Conservation (phyloP, 2,888 invertebrate genomes). For the Lacanobia oleracea region DNA sequence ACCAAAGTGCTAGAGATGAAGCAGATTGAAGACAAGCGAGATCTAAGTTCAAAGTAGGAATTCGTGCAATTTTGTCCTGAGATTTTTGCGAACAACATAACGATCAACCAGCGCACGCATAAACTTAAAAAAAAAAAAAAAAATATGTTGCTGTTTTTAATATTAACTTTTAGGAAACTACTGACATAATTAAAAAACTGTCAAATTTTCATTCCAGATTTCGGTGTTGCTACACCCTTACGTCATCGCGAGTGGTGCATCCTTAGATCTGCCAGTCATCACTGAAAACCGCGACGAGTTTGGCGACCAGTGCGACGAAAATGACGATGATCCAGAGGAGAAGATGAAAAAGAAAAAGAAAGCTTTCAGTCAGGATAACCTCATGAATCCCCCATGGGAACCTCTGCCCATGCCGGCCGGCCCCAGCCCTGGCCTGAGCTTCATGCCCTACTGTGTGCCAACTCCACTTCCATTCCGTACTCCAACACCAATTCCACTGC, state of each 20-base stretch:
- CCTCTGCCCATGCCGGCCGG: conserved; percentile 30
- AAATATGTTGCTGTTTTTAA: no score
- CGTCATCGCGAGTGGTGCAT: conserved; percentile 78
- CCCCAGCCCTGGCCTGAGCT: conserved; percentile 42
- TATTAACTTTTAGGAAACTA: no score
- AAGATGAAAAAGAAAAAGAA: conserved; percentile 67
- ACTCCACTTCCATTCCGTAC: conserved; percentile 68
- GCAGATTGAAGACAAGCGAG: no score
- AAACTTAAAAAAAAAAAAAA: no score
- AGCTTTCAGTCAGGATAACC: conserved; percentile 76
- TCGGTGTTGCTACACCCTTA: conserved; percentile 83
- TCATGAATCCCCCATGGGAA: conserved; percentile 60
- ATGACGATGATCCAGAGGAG: conserved; percentile 48
- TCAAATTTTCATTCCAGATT: conserved; percentile 71
- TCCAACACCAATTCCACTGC: conserved; percentile 43
- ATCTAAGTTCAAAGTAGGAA: no score
- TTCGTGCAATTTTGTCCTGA: no score
- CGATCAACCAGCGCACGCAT: no score
- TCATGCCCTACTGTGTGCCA: conserved; percentile 56
- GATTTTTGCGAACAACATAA: no score
- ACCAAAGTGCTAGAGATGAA: no score
- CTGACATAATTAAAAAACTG: no score
- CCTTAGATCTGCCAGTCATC: conserved; percentile 82
- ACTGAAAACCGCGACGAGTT: conserved; percentile 79
- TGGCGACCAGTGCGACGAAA: conserved; percentile 67